Percentiles rank a stretch among this genome's conserved stretches.
Evolutionary conservation across 2,113 vertebrate genomes (phyloP).

Genomic region (Tupaia tana): DNA sequence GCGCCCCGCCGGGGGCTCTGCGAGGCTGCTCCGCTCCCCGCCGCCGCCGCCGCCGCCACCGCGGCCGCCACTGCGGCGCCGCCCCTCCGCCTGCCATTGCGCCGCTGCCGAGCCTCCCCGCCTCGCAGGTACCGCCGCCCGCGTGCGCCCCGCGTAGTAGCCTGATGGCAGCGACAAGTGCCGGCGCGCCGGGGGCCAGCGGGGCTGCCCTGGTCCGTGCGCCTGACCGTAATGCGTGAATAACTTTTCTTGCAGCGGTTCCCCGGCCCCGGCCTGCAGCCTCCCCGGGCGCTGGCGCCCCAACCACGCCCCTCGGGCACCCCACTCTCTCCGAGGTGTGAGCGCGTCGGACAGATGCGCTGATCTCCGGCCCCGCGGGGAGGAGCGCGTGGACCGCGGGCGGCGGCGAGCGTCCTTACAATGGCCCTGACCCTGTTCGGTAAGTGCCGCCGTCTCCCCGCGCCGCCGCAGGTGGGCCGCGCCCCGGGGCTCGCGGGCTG

Average conservation of each 20-base stretch:
- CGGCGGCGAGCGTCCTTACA: constrained; percentile 58
- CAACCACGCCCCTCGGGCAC: constrained; percentile 69
- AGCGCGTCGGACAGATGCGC: constrained; percentile 69
- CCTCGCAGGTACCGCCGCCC: constrained; percentile 57
- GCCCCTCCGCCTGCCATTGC: constrained; percentile 24
- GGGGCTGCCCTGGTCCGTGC: not conserved
- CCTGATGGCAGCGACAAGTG: constrained; percentile 73
- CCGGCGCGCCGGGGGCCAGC: constrained; percentile 38
- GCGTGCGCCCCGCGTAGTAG: not conserved
- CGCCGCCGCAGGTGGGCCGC: constrained; percentile 69
- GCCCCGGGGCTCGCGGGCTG: not conserved
- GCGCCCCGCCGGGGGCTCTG: constrained; percentile 66
- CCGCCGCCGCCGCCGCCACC: constrained; percentile 42
- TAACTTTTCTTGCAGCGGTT: constrained; percentile 81
- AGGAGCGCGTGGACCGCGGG: constrained; percentile 47
- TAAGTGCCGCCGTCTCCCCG: constrained; percentile 80
- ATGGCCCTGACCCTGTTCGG: constrained; percentile 91
- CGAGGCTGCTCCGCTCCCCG: constrained; percentile 60
- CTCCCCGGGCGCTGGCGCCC: not conserved
- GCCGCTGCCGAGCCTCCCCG: not conserved
- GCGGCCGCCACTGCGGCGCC: constrained; percentile 63
- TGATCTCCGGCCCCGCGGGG: constrained; percentile 45
- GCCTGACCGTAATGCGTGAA: constrained; percentile 44
- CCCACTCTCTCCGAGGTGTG: constrained; percentile 26
- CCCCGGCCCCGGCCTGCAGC: constrained; percentile 34